phyloP scores from a whole-genome alignment of 2,888 invertebrate genomes.

The Pediacus dermestoides region DNA sequence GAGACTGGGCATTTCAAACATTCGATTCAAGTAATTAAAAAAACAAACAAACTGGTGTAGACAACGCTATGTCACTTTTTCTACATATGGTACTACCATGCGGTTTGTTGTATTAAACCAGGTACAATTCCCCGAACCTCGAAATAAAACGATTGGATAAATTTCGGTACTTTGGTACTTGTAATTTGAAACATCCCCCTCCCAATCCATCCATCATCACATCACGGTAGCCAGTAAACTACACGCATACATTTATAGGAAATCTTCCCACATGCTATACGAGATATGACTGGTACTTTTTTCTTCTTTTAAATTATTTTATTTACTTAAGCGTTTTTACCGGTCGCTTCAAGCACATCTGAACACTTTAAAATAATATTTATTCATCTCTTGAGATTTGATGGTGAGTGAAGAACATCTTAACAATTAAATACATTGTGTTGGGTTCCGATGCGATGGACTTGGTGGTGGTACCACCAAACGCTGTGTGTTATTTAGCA shows the following conservation, averaged over 20 bases:
- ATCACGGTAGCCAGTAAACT: too few species aligned
- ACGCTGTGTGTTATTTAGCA: too few species aligned
- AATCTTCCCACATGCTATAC: slow-evolving; percentile 27
- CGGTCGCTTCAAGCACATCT: slow-evolving; percentile 19
- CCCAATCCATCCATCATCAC: too few species aligned
- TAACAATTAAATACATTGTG: slow-evolving; percentile 38
- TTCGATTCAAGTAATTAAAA: slow-evolving; percentile 33
- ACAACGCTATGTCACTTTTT: slow-evolving; percentile 25
- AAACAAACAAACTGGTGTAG: slow-evolving; percentile 34
- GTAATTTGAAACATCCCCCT: too few species aligned
- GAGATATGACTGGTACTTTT: slow-evolving; percentile 30
- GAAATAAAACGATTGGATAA: too few species aligned
- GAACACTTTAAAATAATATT: slow-evolving; percentile 32
- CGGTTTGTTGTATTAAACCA: too few species aligned
- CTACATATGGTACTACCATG: too few species aligned
- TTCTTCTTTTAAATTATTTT: slow-evolving; percentile 25
- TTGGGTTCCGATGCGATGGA: too few species aligned
- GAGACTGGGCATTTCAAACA: slow-evolving; percentile 30
- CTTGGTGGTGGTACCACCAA: too few species aligned
- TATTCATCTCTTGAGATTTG: slow-evolving; percentile 30
- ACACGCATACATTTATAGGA: too few species aligned
- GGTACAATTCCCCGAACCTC: too few species aligned
- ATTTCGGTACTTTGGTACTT: too few species aligned
- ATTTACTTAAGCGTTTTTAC: slow-evolving; percentile 27
- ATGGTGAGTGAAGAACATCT: slow-evolving; percentile 30